These are phyloP conservation scores for Boleophthalmus pectinirostris DNA, from an alignment of 2,113 vertebrate genomes.

Conservation along the genomic window DNA sequence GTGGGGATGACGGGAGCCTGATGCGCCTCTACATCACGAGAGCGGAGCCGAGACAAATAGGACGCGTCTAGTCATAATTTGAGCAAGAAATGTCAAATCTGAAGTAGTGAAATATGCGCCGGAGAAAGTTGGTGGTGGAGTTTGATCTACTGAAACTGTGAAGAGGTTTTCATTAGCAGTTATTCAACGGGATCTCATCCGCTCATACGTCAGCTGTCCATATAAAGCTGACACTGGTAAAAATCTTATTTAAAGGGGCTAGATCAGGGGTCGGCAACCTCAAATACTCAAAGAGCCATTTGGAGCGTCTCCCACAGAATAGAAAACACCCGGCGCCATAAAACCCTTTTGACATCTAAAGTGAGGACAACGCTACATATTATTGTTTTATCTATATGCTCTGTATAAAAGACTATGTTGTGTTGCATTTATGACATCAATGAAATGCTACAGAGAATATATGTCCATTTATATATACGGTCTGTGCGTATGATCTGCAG, in stretches of 20 bases:
- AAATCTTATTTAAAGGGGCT: background rate
- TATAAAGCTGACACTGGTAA: background rate
- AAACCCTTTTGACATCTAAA: no score
- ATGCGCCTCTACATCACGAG: conserved; percentile 39
- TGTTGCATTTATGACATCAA: no score
- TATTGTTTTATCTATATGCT: no score
- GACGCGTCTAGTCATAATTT: conserved; percentile 32
- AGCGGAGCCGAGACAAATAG: conserved; percentile 35
- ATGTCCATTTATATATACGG: no score
- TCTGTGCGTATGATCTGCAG: no score
- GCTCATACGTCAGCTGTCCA: background rate
- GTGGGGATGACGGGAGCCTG: conserved; percentile 31
- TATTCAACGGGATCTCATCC: conserved; percentile 6
- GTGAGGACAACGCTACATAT: no score
- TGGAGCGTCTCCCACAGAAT: no score
- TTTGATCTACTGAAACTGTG: conserved; percentile 35
- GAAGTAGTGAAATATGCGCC: conserved; percentile 28
- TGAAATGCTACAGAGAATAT: no score
- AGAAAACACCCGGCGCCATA: no score
- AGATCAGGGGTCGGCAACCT: no score
- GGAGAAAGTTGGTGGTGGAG: conserved; percentile 17
- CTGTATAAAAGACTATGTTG: no score
- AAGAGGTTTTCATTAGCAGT: conserved; percentile 49
- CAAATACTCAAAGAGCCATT: no score
- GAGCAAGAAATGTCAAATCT: conserved; percentile 34